Evolutionary conservation across 2,888 invertebrate genomes (phyloP), one percentile per base, ranked within the genome.

Genomic region (Microctonus aethiopoides): DNA sequence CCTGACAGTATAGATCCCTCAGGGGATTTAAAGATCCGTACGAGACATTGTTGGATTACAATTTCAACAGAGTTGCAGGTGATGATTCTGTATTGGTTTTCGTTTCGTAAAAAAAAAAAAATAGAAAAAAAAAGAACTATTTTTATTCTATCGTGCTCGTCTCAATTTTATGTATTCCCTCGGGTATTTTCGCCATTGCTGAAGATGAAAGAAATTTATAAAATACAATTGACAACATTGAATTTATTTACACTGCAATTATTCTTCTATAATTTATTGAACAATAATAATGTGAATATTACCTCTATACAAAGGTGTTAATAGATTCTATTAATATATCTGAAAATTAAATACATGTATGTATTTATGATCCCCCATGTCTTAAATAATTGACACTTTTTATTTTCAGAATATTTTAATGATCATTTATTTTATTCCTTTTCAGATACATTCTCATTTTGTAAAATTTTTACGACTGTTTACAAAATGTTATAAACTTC

Each of bases 81-180:
- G 46, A 46, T 46, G 46, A 51, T 72, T 72, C 71, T 29, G 56
- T 60, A 36, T 36, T 24, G 34, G 26, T 69, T 41, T 51, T 13
- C 26, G 32, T 51, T 24, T 54, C n/a, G 60, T 20, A 26, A 26
- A 10, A 20, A 39, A 67, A 71, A 60, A 3, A n/a, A n/a, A n/a
- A n/a, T n/a, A 39, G 24, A 22, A 62, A 46, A 46, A 41, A 41
- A 36, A 36, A 11, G 2, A n/a, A 46, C 29, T 61, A 68, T 7
- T 16, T 46, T n/a, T 5, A 1, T n/a, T 46, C 9, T 64, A 56
- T 65, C 71, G 7, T 16, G 46, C 7, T n/a, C 16, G 1, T n/a
- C 16, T 46, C 16, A 29, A 29, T 46, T 46, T 16, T 46, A 16
- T 16, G 9, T 46, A 46, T 46, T 16, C 46, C 46, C 16, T 16